Evolutionary conservation across 2,113 vertebrate species (phyloP).

Genomic region (Garra rufa): DNA sequence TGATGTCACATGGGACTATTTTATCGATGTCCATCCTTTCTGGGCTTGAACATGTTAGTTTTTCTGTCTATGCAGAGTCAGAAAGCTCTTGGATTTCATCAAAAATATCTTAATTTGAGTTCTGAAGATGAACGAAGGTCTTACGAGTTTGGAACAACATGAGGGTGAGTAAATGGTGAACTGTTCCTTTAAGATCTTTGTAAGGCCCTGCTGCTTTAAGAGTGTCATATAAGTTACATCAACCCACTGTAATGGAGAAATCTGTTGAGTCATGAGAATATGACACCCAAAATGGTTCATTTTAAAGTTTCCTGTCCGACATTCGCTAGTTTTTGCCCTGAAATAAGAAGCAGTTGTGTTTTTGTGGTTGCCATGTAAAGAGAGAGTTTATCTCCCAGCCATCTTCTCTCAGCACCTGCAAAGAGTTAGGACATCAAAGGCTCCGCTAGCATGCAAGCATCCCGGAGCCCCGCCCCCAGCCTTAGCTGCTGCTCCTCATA

Average conservation of each 20-base stretch:
- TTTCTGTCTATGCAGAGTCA: too few species aligned
- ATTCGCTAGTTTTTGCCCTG: background rate
- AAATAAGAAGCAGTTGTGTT: constrained; percentile 43
- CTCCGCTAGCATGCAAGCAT: constrained; percentile 5
- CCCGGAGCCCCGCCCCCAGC: constrained; percentile 6
- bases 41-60: too few species aligned
- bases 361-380: constrained; percentile 41
- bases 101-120: too few species aligned
- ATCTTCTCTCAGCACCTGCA: constrained; percentile 47
- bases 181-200: background rate
- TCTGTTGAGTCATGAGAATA: constrained; percentile 9
- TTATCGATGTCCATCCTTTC: too few species aligned
- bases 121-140: too few species aligned
- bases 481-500: constrained; percentile 31
- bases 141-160: too few species aligned
- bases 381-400: constrained; percentile 39
- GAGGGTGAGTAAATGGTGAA: background rate
- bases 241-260: constrained; percentile 9
- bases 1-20: too few species aligned
- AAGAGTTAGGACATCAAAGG: constrained; percentile 55
- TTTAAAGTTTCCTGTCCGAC: background rate
- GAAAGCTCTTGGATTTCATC: too few species aligned
- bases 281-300: background rate
- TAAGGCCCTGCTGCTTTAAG: background rate
- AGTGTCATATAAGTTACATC: background rate